Base-by-base conservation (phyloP, 2,888 invertebrate species). In the Augiades crinisus region DNA sequence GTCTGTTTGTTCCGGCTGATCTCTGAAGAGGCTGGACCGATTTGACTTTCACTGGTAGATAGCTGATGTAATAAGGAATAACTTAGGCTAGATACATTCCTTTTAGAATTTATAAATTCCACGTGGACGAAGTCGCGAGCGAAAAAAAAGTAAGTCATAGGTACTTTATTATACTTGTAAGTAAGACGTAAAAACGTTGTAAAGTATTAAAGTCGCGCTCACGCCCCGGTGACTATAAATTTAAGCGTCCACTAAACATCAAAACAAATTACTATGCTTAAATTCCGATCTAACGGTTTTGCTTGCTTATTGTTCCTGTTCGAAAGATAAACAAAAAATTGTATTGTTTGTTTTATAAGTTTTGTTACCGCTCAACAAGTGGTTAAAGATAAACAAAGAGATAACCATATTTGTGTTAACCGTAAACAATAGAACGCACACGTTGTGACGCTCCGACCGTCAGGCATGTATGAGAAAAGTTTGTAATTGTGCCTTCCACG, bases 321-420 rank as follows among this genome's bases (percentile, higher is more conserved):
- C 21, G 8, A 22, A 41, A 19, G 16, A 37, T 47, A 54, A 54
- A 46, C 67, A 68, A 69, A 71, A 64, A 64, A 59, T 56, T 59
- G 55, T 56, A 61, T 54, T 77, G 75, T 81, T 81, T 81, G 63
- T 77, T 77, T 74, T 68, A 56, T 75, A 55, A 61, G 70, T 64
- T 70, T 64, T 64, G 68, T 63, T 62, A 57, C 61, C 61, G 61
- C 61, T 68, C 65, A 73, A 78, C 81, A 80, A 83, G 81, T 82
- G 79, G 70, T 63, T 62, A 50, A 70, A 68, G 60, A 65, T 78
- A 82, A 84, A 83, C 80, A 84, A 65, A 64, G 24, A 22, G 40
- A 45, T 44, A 46, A 45, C 40, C 37, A 38, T 22, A 50, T 54
- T 57, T 57, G 36, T 60, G 55, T 55, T 47, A 57, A 55, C 47